A percentile compares a stretch with the other conserved stretches of the same genome.
Evolutionary conservation across 2,797 vertebrate genomes (phyloP).

Genomic region (Poeciliopsis gracilis): DNA sequence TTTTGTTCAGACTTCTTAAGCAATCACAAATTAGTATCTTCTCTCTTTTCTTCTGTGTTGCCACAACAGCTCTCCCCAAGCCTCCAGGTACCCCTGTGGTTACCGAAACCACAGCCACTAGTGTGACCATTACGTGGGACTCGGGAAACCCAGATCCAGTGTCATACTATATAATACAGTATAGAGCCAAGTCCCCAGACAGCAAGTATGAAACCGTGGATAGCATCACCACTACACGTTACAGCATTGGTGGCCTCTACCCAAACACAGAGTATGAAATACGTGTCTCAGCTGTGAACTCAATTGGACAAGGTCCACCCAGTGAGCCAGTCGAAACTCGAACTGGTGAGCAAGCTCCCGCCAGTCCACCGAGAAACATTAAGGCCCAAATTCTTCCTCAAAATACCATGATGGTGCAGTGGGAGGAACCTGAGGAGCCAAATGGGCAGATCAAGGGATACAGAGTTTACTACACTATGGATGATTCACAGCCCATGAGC

Average conservation of each 20-base stretch:
- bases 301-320: conserved; percentile 96
- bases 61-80: conserved; percentile 91
- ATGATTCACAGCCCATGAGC: conserved; percentile 89
- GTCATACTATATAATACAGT: conserved; percentile 96
- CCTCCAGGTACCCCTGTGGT: conserved; percentile 94
- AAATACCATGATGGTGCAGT: conserved; percentile 97
- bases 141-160: conserved; percentile 97
- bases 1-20: neutral
- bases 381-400: conserved; percentile 94
- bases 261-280: conserved; percentile 98
- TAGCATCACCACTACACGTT: conserved; percentile 96
- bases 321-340: conserved; percentile 94
- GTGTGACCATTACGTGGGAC: conserved; percentile 99
- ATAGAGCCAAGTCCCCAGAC: conserved; percentile 93
- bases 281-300: conserved; percentile 94
- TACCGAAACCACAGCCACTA: conserved; percentile 97
- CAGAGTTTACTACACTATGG: conserved; percentile 97
- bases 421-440: conserved; percentile 98
- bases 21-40: neutral
- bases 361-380: conserved; percentile 93
- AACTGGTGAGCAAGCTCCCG: conserved; percentile 95
- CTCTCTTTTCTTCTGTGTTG: conserved; percentile 41
- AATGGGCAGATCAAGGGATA: conserved; percentile 98
- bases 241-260: conserved; percentile 97
- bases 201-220: conserved; percentile 96